Conservation (phyloP, 2,797 vertebrate genomes). For the Chiloscyllium punctatum region DNA sequence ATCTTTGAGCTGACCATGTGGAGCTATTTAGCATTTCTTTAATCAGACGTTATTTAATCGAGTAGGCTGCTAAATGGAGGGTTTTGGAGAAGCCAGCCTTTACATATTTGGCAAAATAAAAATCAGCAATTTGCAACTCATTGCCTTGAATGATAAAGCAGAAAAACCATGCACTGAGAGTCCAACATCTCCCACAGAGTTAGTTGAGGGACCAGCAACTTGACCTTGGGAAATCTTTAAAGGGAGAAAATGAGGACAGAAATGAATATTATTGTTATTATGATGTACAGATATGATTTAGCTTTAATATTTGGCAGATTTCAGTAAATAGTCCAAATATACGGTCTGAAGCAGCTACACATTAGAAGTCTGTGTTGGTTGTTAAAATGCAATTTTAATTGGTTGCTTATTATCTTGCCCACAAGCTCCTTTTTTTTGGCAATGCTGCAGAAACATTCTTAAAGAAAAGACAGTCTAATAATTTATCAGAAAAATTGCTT, state of each 20-base stretch:
- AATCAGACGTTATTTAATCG: not conserved
- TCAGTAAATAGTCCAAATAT: not conserved
- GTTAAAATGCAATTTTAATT: conserved; percentile 26
- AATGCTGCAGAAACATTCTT: not conserved
- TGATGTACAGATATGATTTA: not conserved
- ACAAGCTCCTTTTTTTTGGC: not conserved
- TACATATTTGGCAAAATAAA: not conserved
- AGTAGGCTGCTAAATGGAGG: not conserved
- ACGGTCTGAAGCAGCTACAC: not conserved
- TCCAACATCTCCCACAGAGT: not conserved
- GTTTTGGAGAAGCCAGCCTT: not conserved
- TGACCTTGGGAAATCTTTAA: not conserved
- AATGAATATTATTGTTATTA: not conserved
- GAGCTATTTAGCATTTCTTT: not conserved
- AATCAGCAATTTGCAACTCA: not conserved
- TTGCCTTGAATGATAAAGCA: not conserved
- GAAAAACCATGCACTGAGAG: not conserved
- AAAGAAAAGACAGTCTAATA: conserved; percentile 9
- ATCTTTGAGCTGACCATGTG: not conserved
- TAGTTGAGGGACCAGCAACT: not conserved
- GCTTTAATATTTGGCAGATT: not conserved
- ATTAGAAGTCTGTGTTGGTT: not conserved
- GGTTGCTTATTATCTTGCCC: not conserved
- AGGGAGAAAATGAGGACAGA: not conserved
- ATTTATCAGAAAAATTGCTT: not conserved